A percentile compares a stretch with the other conserved stretches of the same genome.
phyloP scores from a whole-genome alignment of 1,140 invertebrate species.

The Brachionus koreanus region DNA sequence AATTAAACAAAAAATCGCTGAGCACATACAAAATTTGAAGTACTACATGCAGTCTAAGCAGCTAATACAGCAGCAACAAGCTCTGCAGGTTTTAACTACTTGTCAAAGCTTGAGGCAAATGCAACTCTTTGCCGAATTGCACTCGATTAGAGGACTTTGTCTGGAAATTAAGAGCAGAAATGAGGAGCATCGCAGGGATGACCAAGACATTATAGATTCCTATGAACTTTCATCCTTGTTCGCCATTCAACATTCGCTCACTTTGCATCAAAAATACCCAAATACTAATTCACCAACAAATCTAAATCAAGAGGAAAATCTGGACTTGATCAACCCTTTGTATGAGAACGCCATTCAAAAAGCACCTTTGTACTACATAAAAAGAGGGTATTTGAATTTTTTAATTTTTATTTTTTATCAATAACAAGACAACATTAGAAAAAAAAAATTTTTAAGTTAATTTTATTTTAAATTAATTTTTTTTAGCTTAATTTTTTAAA shows the following conservation, averaged over 20 bases:
- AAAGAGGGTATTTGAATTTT: slow-evolving; percentile 15
- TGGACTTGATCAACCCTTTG: slow-evolving; percentile 32
- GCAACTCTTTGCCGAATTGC: slow-evolving; percentile 17
- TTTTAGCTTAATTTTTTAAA: too few relatives aligned
- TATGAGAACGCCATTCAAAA: slow-evolving; percentile 29
- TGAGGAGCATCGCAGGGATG: neutral
- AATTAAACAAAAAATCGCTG: neutral
- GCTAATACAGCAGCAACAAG: neutral
- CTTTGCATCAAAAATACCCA: neutral
- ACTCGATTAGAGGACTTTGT: slow-evolving; percentile 8
- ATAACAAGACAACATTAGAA: too few relatives aligned
- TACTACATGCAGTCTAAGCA: neutral
- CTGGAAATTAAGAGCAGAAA: slow-evolving; percentile 24
- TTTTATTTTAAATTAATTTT: too few relatives aligned
- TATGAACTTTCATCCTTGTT: slow-evolving; percentile 25
- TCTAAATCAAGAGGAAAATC: slow-evolving; percentile 3
- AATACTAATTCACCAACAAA: neutral
- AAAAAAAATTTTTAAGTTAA: too few relatives aligned
- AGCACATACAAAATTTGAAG: neutral
- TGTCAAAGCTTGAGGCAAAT: neutral
- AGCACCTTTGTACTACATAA: slow-evolving; percentile 7
- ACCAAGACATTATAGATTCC: slow-evolving; percentile 24
- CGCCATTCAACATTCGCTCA: slow-evolving; percentile 31
- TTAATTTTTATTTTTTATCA: too few relatives aligned
- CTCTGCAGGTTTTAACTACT: neutral